Evolutionary conservation across 2,888 invertebrate genomes (phyloP).

Genomic region (Brachypterus glaber): DNA sequence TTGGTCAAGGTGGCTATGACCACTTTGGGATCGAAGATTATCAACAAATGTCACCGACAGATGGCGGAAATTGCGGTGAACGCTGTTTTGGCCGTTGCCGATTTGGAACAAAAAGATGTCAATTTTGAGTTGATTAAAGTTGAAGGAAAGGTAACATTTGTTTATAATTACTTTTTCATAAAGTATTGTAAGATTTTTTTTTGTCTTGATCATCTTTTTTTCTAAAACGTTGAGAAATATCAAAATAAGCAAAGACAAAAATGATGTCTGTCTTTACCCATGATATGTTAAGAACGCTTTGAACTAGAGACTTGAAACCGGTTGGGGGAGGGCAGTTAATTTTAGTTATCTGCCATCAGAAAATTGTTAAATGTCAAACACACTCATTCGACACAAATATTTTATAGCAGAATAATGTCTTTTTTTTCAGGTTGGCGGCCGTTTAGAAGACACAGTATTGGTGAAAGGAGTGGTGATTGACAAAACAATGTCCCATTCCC

Average conservation of each 20-base stretch:
- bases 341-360: no score
- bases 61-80: constrained; percentile 99
- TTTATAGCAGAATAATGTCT: no score
- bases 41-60: constrained; percentile 92
- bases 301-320: no score
- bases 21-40: constrained; percentile 94
- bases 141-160: constrained; percentile 84
- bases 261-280: no score
- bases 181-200: neutral
- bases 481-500: constrained; percentile 98
- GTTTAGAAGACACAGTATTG: constrained; percentile 91
- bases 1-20: constrained; percentile 95
- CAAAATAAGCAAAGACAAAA: no score
- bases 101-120: constrained; percentile 86
- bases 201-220: neutral
- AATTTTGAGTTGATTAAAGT: constrained; percentile 99
- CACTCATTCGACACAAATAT: no score
- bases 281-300: no score
- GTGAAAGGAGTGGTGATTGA: constrained; percentile 96
- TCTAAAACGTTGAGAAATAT: no score
- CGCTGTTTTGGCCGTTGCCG: constrained; percentile 93
- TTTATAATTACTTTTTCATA: neutral
- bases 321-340: no score
- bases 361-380: no score
- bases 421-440: constrained; percentile 63